Percentiles rank a stretch among this genome's conserved stretches.
Conservation (phyloP, 2,888 invertebrate species). For the Tachystola acroxantha region DNA sequence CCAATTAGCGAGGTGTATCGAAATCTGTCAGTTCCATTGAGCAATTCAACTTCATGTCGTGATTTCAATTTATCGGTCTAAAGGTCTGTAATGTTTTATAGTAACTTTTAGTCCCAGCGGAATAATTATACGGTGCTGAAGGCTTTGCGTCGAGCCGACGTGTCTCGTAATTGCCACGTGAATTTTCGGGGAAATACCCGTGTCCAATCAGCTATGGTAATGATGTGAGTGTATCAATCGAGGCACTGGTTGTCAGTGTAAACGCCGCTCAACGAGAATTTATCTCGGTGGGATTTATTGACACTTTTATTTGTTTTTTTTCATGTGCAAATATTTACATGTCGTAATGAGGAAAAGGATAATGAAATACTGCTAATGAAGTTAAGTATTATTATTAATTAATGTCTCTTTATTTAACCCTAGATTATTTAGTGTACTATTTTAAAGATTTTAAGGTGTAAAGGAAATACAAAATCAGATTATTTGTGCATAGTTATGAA, state of each 20-base stretch:
- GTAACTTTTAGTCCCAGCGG: constrained; percentile 42
- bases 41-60: no score
- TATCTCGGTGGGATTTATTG: background rate
- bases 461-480: no score
- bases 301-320: background rate
- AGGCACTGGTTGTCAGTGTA: constrained; percentile 28
- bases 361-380: no score
- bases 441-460: no score
- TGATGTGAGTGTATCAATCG: constrained; percentile 48
- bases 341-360: no score
- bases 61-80: constrained; percentile 43
- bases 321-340: no score
- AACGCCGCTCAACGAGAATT: constrained; percentile 8
- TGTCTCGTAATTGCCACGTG: constrained; percentile 34
- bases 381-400: no score
- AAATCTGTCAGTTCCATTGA: constrained; percentile 41
- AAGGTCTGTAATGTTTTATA: constrained; percentile 30
- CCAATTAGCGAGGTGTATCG: constrained; percentile 54
- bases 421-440: no score
- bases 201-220: constrained; percentile 70
- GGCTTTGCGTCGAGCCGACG: constrained; percentile 10
- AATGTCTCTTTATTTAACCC: no score
- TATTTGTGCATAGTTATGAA: no score
- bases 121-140: constrained; percentile 36
- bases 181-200: constrained; percentile 38